Conservation (phyloP, 2,113 vertebrate species). For the Hirundichthys speculiger region DNA sequence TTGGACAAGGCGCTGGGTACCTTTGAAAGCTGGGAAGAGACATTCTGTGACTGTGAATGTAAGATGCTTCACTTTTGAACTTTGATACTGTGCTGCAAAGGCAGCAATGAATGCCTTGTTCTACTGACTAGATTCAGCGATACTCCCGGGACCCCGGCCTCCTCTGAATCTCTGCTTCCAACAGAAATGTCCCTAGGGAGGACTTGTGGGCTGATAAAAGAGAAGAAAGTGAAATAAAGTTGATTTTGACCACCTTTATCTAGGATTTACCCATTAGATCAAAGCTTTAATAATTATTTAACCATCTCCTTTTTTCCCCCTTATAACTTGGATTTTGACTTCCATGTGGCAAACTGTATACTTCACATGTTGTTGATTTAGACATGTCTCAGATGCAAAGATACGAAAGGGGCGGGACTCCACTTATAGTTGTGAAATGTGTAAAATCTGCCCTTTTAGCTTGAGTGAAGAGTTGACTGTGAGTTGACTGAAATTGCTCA, state of each 20-base stretch:
- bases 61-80: slow-evolving; percentile 53
- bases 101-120: slow-evolving; percentile 44
- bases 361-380: slow-evolving; percentile 27
- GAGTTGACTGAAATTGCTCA: slow-evolving; percentile 39
- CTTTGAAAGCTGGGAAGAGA: slow-evolving; percentile 35
- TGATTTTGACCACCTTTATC: too few species aligned
- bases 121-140: slow-evolving; percentile 64
- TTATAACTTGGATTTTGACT: slow-evolving; percentile 2
- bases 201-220: slow-evolving; percentile 62
- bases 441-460: slow-evolving; percentile 41
- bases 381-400: slow-evolving; percentile 28
- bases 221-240: too few species aligned
- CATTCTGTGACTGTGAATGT: slow-evolving; percentile 49
- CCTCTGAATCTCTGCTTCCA: slow-evolving; percentile 47
- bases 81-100: slow-evolving; percentile 53
- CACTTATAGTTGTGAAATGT: slow-evolving; percentile 21
- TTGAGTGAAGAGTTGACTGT: slow-evolving; percentile 30
- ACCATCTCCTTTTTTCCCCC: background rate
- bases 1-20: slow-evolving; percentile 27
- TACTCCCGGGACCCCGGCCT: slow-evolving; percentile 44
- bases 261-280: too few species aligned
- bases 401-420: slow-evolving; percentile 7
- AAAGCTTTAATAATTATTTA: slow-evolving; percentile 18
- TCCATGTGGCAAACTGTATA: background rate
- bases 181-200: slow-evolving; percentile 49